Conservation (phyloP, 2,888 invertebrate genomes). For the Atethmia centrago region DNA sequence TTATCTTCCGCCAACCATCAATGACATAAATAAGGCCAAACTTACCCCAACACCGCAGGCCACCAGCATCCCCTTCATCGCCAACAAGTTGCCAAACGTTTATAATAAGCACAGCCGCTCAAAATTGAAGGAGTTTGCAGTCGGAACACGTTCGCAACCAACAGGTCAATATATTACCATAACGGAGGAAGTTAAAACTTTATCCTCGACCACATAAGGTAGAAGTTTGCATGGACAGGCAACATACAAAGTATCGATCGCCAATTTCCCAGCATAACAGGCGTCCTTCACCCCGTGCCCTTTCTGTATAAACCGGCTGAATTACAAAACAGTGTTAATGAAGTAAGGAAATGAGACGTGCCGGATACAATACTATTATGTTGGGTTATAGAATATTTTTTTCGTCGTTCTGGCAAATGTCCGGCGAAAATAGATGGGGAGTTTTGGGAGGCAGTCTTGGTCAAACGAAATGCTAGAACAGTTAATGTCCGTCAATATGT, state of each 20-base stretch:
- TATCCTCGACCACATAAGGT: slow-evolving; percentile 54
- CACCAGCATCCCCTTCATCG: slow-evolving; percentile 60
- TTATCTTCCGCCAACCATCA: slow-evolving; percentile 41
- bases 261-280: slow-evolving; percentile 72
- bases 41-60: slow-evolving; percentile 30
- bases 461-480: slow-evolving; percentile 45
- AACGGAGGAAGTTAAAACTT: slow-evolving; percentile 36
- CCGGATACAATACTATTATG: slow-evolving; percentile 40
- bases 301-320: slow-evolving; percentile 76
- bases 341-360: slow-evolving; percentile 55
- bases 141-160: slow-evolving; percentile 74
- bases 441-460: slow-evolving; percentile 56
- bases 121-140: slow-evolving; percentile 70
- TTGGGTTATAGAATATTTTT: slow-evolving; percentile 51
- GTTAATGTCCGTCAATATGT: slow-evolving; percentile 48
- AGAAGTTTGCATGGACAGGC: slow-evolving; percentile 58
- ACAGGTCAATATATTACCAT: slow-evolving; percentile 72
- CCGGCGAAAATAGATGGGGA: slow-evolving; percentile 63
- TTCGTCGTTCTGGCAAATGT: slow-evolving; percentile 51
- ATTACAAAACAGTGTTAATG: slow-evolving; percentile 68
- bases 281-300: slow-evolving; percentile 89
- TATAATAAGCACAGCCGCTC: slow-evolving; percentile 69
- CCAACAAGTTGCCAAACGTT: slow-evolving; percentile 70
- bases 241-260: slow-evolving; percentile 83
- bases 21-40: slow-evolving; percentile 49